These are phyloP conservation scores for Denticeps clupeoides DNA, from an alignment of 2,797 vertebrate species.

Conservation along the genomic window DNA sequence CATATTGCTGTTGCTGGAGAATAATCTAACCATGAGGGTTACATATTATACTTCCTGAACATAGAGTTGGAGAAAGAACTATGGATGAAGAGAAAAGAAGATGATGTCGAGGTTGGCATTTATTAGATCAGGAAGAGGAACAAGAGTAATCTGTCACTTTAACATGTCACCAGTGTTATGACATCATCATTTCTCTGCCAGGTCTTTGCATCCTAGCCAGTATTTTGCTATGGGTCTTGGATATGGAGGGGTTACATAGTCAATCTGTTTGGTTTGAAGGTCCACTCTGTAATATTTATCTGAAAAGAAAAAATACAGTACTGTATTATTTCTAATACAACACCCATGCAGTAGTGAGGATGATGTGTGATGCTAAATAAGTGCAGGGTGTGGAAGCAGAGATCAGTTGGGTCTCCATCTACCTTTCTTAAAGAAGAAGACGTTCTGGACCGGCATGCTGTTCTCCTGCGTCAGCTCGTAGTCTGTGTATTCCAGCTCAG, in stretches of 20 bases:
- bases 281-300: conserved; percentile 88
- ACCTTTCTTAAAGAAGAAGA: conserved; percentile 89
- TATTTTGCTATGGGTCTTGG: conserved; percentile 82
- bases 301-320: conserved; percentile 43
- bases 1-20: too few species aligned
- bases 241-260: conserved; percentile 64
- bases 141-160: too few species aligned
- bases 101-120: too few species aligned
- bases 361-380: too few species aligned
- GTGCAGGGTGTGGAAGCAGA: too few species aligned
- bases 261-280: conserved; percentile 69
- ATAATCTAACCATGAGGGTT: too few species aligned
- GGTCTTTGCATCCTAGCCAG: conserved; percentile 76
- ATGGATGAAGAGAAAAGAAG: too few species aligned
- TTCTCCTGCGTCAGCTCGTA: conserved; percentile 23
- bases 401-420: neutral
- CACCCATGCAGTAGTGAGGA: neutral
- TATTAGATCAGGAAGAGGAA: too few species aligned
- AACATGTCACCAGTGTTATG: neutral
- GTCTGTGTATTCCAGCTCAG: conserved; percentile 9
- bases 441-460: conserved; percentile 70
- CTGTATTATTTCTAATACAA: neutral
- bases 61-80: too few species aligned
- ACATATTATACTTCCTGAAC: too few species aligned
- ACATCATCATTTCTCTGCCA: conserved; percentile 46